These are phyloP conservation scores for Mus spretus DNA, from an alignment of 2,797 vertebrate genomes.

Conservation along the genomic window DNA sequence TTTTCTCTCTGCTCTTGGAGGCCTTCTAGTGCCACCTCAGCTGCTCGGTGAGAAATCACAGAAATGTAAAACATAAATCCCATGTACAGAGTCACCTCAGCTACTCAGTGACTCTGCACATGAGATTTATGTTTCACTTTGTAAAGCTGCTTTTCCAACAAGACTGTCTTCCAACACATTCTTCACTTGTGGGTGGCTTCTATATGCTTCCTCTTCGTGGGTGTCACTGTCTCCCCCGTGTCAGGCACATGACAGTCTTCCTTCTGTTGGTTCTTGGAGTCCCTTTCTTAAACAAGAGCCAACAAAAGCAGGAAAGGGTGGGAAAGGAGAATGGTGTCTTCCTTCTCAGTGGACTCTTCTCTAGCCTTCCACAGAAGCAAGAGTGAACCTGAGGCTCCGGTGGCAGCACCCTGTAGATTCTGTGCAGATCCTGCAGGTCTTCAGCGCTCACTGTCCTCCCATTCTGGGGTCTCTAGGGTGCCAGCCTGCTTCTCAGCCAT, in stretches of 20 bases:
- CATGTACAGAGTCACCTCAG: neutral
- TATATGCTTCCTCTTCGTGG: neutral
- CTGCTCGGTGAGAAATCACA: neutral
- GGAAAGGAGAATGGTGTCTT: neutral
- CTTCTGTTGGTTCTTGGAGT: neutral
- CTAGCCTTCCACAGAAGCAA: neutral
- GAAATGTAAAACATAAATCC: too few species aligned
- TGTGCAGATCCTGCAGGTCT: neutral
- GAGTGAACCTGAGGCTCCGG: neutral
- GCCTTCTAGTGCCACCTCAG: neutral
- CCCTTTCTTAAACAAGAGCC: too few species aligned
- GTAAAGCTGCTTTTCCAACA: slow-evolving; percentile 6
- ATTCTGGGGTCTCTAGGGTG: neutral
- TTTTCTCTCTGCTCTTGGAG: neutral
- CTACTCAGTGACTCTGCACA: neutral
- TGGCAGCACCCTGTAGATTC: neutral
- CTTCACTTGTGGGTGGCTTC: neutral
- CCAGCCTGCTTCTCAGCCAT: neutral
- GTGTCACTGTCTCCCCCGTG: neutral
- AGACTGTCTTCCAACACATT: neutral
- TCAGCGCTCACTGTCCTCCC: neutral
- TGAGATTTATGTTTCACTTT: neutral
- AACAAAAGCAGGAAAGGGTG: too few species aligned
- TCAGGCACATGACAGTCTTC: neutral
- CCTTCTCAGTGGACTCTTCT: neutral